phyloP scores from a whole-genome alignment of 2,113 vertebrate species.

The Xiphophorus maculatus region DNA sequence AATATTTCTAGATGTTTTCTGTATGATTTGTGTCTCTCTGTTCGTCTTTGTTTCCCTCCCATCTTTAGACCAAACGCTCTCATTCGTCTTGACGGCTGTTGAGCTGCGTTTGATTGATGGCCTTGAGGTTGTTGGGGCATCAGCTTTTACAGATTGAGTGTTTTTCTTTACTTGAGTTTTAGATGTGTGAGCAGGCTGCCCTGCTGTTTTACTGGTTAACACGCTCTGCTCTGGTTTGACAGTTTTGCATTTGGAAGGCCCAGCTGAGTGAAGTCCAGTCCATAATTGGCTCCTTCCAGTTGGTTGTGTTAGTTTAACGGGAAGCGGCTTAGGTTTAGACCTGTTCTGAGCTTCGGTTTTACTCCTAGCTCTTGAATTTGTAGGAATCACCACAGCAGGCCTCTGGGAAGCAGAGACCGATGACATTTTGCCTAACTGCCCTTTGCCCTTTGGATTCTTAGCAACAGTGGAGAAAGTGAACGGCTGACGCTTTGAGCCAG shows the following conservation, averaged over 20 bases:
- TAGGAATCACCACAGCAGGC: neutral
- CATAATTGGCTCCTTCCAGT: neutral
- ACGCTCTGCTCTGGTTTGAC: neutral
- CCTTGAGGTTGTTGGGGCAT: fast-evolving
- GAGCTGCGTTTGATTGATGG: neutral
- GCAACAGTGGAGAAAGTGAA: neutral
- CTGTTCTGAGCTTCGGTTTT: constrained; percentile 20
- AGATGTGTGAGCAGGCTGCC: neutral
- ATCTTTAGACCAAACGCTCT: neutral
- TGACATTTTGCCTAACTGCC: neutral
- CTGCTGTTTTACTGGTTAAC: neutral
- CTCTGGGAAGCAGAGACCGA: neutral
- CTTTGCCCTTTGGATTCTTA: neutral
- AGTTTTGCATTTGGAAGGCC: neutral
- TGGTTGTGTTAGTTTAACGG: constrained; percentile 5
- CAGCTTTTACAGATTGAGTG: neutral
- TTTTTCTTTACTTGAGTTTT: neutral
- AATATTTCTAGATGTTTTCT: neutral
- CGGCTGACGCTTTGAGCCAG: neutral
- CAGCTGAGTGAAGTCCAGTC: constrained; percentile 2
- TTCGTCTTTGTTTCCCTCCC: constrained; percentile 12
- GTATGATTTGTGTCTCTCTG: constrained; percentile 1
- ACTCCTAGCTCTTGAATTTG: neutral
- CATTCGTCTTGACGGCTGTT: neutral
- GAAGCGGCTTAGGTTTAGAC: neutral